Base-by-base conservation (phyloP, 2,888 invertebrate genomes). In the Drosophila ochracea region DNA sequence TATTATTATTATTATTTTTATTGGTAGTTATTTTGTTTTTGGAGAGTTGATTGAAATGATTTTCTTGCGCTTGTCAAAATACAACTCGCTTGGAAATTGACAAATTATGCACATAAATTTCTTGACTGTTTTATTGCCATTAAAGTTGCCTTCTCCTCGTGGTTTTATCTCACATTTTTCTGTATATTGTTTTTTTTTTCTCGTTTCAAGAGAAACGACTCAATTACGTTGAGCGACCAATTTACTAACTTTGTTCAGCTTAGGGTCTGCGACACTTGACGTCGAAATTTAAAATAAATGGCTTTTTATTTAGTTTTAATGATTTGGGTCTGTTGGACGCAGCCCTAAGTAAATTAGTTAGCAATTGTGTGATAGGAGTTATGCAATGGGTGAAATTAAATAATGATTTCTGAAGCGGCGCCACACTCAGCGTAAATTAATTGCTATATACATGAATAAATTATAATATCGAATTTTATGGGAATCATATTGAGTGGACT, bases 61-160 rank as follows among this genome's bases (percentile, higher is more conserved):
- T 79, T 89, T 82, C 82, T 72, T 68, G 73, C 80, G 75, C 68
- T 69, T 82, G 84, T 84, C 90, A 87, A 79, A 84, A 89, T 84
- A 84, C 68, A 69, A 69, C 57, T 64, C 43, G 49, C 30, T 37
- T 60, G 54, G 62, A 74, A 86, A 85, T 86, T 90, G 80, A 84
- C 84, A 89, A 88, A 90, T 90, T 83, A 82, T 76, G 73, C 71
- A 61, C 73, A 84, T 82, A 78, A 78, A 80, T 82, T 80, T 78
- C 52, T 70, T 58, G 78, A 78, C 78, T 67, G 68, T 82, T 83
- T 90, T 89, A 86, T 83, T 79, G 76, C 68, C 73, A 71, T 69
- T 60, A 59, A 63, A 52, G 58, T 58, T 61, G 72, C 60, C 66
- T 69, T 75, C 63, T 63, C 35, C 59, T 35, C 53, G 33, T 28